These are phyloP conservation scores for Philereme vetulata DNA, from an alignment of 2,888 invertebrate species.

Conservation along the genomic window DNA sequence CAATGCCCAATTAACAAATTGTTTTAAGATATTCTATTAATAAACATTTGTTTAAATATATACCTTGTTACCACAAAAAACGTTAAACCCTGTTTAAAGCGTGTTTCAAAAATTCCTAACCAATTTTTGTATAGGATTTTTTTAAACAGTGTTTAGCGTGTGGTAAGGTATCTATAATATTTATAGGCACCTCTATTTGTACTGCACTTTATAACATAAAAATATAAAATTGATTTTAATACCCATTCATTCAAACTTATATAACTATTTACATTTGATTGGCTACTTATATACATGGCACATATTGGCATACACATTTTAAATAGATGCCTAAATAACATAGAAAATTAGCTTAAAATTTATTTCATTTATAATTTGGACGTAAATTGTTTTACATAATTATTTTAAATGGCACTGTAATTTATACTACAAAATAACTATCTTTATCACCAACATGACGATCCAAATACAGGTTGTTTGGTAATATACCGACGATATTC, in stretches of 20 bases:
- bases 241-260: constrained; percentile 29
- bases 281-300: constrained; percentile 75
- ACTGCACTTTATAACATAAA: constrained; percentile 49
- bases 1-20: constrained; percentile 34
- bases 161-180: constrained; percentile 18
- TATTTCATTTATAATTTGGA: constrained; percentile 21
- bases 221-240: constrained; percentile 31
- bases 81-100: too few relatives aligned
- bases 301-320: constrained; percentile 59
- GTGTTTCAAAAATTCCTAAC: too few relatives aligned
- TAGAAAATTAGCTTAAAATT: constrained; percentile 21
- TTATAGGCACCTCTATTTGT: constrained; percentile 63
- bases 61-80: too few relatives aligned
- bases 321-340: constrained; percentile 11
- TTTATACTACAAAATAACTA: constrained; percentile 30
- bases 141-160: too few relatives aligned
- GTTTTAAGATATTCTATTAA: not conserved
- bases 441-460: not conserved
- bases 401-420: constrained; percentile 40
- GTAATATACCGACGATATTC: too few relatives aligned
- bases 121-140: too few relatives aligned
- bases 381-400: constrained; percentile 27
- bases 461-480: too few relatives aligned
- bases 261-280: constrained; percentile 45
- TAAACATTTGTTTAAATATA: too few relatives aligned